phyloP scores from a whole-genome alignment of 2,888 invertebrate species.

The Brenthis ino region DNA sequence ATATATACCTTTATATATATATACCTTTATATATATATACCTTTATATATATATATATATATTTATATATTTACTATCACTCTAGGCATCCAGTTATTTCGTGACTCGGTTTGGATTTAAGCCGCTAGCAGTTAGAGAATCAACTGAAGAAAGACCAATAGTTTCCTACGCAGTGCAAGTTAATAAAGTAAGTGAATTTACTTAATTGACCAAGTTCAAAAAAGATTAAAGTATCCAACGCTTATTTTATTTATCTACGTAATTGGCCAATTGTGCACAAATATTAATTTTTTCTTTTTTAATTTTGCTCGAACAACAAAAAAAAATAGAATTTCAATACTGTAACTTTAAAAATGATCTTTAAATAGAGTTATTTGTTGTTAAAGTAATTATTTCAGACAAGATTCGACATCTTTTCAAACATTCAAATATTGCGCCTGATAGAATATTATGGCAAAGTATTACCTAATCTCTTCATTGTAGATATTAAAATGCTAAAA shows the following conservation, averaged over 20 bases:
- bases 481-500: not conserved
- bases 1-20: not conserved
- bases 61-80: slow-evolving; percentile 29
- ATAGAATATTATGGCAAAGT: not conserved
- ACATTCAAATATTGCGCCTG: not conserved
- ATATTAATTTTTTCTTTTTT: not conserved
- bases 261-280: too few species aligned
- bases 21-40: not conserved
- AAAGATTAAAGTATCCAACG: too few species aligned
- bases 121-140: slow-evolving; percentile 92
- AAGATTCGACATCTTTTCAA: too few species aligned
- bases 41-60: not conserved
- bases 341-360: not conserved
- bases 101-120: slow-evolving; percentile 95
- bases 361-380: too few species aligned
- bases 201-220: too few species aligned
- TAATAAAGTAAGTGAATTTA: slow-evolving; percentile 86
- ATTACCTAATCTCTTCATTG: not conserved
- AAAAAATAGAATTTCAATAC: not conserved
- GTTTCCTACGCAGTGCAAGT: slow-evolving; percentile 93
- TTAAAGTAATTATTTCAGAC: not conserved
- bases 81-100: slow-evolving; percentile 95
- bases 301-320: not conserved
- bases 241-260: too few species aligned
- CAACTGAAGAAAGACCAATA: slow-evolving; percentile 90